phyloP scores from a whole-genome alignment of 2,113 vertebrate species.

The Thalassarche chlororhynchos region DNA sequence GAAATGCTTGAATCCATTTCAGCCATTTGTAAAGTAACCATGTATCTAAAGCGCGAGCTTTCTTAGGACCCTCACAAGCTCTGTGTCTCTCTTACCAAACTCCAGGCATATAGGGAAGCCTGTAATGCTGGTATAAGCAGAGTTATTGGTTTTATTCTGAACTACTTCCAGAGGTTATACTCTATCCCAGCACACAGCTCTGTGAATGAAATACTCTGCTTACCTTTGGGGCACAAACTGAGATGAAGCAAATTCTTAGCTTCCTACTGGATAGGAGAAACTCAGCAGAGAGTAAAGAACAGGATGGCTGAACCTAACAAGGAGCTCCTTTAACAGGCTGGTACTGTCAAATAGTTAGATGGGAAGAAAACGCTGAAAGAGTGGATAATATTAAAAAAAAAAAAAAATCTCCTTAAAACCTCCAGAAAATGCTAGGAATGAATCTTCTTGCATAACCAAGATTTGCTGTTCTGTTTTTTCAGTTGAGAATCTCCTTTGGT shows the following conservation, averaged over 20 bases:
- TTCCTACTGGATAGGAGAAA: not conserved
- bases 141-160: not conserved
- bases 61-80: not conserved
- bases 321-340: not conserved
- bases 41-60: not conserved
- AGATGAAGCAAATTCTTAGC: not conserved
- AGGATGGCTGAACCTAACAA: not conserved
- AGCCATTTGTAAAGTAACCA: not conserved
- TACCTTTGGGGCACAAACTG: not conserved
- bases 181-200: not conserved
- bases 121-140: not conserved
- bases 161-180: not conserved
- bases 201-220: not conserved
- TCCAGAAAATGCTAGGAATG: not conserved
- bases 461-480: not conserved
- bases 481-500: not conserved
- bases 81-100: not conserved
- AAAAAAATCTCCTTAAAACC: not conserved
- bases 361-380: not conserved
- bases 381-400: not conserved
- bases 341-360: not conserved
- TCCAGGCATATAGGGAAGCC: not conserved
- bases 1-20: not conserved
- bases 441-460: not conserved
- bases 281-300: not conserved